phyloP scores from a whole-genome alignment of 2,113 vertebrate species.

The Strix aluco region DNA sequence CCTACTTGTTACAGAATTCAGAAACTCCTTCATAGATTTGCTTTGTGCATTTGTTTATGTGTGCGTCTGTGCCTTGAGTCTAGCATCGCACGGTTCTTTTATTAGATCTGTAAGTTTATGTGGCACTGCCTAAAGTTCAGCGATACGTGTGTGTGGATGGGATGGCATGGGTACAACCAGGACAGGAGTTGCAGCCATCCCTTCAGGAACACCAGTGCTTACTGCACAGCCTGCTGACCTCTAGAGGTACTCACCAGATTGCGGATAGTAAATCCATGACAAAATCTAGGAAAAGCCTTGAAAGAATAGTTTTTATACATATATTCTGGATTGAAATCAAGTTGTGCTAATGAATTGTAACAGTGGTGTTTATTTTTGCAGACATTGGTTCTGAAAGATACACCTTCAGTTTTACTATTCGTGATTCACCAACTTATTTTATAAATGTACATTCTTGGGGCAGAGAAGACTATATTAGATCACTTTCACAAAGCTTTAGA shows the following conservation, averaged over 20 bases:
- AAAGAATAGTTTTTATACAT: accelerated
- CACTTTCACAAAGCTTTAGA: slow-evolving; percentile 82
- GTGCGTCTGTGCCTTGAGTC: neutral
- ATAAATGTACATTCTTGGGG: slow-evolving; percentile 91
- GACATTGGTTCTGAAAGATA: slow-evolving; percentile 88
- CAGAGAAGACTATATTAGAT: slow-evolving; percentile 80
- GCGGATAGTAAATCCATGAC: accelerated
- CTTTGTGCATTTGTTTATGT: neutral
- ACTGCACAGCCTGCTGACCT: slow-evolving; percentile 45
- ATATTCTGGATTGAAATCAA: neutral
- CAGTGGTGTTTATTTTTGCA: slow-evolving; percentile 63
- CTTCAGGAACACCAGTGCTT: neutral
- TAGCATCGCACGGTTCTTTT: neutral
- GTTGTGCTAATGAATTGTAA: neutral
- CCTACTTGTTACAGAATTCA: neutral
- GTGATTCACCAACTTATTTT: slow-evolving; percentile 85
- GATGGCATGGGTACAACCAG: accelerated
- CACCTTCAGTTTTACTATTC: slow-evolving; percentile 90
- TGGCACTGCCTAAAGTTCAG: neutral
- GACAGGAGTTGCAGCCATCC: accelerated
- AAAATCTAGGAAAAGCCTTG: neutral
- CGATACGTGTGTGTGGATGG: accelerated
- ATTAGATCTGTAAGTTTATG: accelerated
- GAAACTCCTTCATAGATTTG: neutral
- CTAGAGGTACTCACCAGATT: neutral